Percentiles rank a stretch among this genome's conserved stretches.
Conservation (phyloP, 2,113 vertebrate species). For the Antigone vipio region DNA sequence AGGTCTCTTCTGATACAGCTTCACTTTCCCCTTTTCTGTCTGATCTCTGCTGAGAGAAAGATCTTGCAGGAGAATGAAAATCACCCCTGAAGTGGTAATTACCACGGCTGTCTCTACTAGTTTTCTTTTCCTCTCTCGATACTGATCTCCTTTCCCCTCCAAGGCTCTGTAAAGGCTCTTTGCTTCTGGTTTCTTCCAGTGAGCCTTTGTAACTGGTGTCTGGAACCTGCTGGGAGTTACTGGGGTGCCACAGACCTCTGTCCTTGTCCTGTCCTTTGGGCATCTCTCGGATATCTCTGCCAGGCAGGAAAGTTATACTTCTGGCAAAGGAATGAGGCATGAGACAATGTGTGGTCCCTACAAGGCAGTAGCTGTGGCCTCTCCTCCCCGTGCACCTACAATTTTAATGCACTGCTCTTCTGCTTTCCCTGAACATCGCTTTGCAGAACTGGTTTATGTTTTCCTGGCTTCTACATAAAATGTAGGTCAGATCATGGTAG, state of each 20-base stretch:
- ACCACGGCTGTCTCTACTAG: not conserved
- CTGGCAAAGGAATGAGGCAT: not conserved
- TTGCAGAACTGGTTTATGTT: not conserved
- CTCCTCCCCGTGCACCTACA: not conserved
- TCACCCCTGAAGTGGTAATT: not conserved
- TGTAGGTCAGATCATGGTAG: not conserved
- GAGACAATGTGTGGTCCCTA: not conserved
- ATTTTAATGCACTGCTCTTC: not conserved
- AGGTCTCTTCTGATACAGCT: not conserved
- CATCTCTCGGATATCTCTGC: not conserved
- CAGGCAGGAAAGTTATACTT: not conserved
- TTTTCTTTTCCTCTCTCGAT: not conserved
- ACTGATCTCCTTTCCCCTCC: not conserved
- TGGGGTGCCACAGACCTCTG: not conserved
- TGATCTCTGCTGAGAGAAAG: not conserved
- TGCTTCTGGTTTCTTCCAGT: not conserved
- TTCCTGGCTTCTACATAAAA: slow-evolving; percentile 9
- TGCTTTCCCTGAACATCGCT: not conserved
- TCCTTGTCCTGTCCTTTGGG: not conserved
- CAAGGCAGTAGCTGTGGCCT: not conserved
- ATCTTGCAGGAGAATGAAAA: not conserved
- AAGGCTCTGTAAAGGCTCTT: not conserved
- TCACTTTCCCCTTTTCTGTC: not conserved
- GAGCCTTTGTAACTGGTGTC: not conserved
- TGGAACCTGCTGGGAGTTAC: not conserved